A percentile compares a stretch with the other conserved stretches of the same genome.
These are phyloP conservation scores for Apogon talboti DNA, from an alignment of 2,797 vertebrate species.

Conservation along the genomic window DNA sequence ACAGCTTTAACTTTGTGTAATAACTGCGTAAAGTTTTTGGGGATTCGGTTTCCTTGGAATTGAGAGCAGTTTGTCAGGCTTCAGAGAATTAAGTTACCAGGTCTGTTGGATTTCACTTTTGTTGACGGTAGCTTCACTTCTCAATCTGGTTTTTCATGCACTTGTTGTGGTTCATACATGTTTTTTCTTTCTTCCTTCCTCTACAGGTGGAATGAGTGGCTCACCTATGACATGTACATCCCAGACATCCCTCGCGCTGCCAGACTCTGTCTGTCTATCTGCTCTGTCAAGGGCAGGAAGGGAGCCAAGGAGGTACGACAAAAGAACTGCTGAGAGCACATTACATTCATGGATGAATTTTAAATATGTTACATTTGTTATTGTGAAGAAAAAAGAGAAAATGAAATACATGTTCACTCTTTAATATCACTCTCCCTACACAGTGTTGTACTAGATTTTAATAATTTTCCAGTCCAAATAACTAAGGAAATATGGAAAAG, in stretches of 20 bases:
- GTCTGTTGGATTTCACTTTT: background rate
- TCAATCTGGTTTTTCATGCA: background rate
- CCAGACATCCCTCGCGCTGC: conserved; percentile 95
- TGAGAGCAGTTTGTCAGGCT: background rate
- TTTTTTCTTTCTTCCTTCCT: background rate
- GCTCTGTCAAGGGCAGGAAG: conserved; percentile 96
- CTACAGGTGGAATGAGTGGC: conserved; percentile 95
- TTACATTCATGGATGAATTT: background rate
- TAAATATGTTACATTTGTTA: background rate
- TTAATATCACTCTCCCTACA: no score
- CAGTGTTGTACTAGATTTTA: no score
- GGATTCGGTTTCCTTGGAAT: background rate
- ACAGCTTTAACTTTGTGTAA: background rate
- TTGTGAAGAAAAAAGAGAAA: no score
- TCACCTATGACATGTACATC: conserved; percentile 96
- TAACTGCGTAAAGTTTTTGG: background rate
- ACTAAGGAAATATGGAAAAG: no score
- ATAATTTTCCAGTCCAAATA: no score
- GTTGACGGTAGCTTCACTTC: background rate
- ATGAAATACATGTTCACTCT: no score
- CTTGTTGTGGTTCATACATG: background rate
- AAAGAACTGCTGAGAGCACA: background rate
- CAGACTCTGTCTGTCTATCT: conserved; percentile 96
- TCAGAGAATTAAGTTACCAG: background rate
- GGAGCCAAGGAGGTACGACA: conserved; percentile 93